Evolutionary conservation across 2,888 invertebrate genomes (phyloP).

Genomic region (Pristionchus japonicus): DNA sequence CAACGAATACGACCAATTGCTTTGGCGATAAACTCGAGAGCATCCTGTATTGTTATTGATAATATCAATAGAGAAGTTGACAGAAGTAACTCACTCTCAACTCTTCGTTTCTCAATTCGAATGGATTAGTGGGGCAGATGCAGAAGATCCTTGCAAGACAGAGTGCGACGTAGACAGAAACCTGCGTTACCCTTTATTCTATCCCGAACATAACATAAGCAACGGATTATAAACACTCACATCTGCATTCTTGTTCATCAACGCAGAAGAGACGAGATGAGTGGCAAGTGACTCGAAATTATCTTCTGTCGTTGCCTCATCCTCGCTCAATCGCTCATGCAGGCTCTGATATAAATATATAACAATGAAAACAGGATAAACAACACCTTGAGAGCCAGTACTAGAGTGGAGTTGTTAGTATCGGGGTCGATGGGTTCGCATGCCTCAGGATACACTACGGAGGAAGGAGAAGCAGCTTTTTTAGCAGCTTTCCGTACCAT

Average conservation of each 20-base stretch:
- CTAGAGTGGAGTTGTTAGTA: neutral
- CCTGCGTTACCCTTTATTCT: neutral
- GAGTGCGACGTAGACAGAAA: conserved; percentile 11
- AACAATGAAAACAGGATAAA: no score
- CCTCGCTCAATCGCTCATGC: neutral
- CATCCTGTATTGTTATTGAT: neutral
- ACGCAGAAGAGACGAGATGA: neutral
- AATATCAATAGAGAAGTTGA: no score
- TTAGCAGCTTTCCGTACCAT: conserved; percentile 27
- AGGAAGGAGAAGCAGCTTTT: neutral
- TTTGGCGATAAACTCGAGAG: neutral
- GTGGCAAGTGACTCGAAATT: neutral
- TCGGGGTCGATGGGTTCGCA: conserved; percentile 10
- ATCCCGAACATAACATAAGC: no score
- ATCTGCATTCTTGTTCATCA: conserved; percentile 22
- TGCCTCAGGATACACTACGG: conserved; percentile 9
- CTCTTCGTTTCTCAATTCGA: conserved; percentile 10
- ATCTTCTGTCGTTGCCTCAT: neutral
- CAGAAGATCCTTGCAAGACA: conserved; percentile 2
- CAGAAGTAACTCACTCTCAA: neutral
- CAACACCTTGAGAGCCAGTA: conserved; percentile 5
- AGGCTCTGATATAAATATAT: no score
- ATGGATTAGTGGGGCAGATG: neutral
- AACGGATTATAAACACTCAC: neutral
- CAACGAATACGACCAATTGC: conserved; percentile 12